Conservation (phyloP, 1,140 invertebrate genomes). For the Lordiphosa stackelbergi region DNA sequence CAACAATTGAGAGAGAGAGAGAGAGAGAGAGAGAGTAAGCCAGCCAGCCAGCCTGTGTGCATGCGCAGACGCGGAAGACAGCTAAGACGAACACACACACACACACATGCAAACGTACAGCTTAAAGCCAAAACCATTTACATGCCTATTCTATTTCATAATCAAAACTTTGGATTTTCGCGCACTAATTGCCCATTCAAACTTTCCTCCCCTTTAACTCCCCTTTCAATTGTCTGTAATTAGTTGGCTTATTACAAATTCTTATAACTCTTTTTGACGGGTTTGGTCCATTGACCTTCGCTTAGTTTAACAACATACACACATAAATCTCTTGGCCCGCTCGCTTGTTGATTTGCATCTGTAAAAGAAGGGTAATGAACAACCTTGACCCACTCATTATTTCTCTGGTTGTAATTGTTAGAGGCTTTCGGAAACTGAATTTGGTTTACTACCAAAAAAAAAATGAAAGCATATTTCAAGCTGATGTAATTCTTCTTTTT, state of each 20-base stretch:
- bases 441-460: neutral
- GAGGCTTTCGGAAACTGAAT: neutral
- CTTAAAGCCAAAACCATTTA: constrained; percentile 37
- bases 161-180: constrained; percentile 42
- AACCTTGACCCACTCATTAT: constrained; percentile 39
- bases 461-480: constrained; percentile 2
- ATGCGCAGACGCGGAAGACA: constrained; percentile 23
- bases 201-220: no score
- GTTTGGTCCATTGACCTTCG: no score
- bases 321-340: constrained; percentile 20
- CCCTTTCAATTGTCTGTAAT: constrained; percentile 6
- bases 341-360: constrained; percentile 27
- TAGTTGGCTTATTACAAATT: constrained; percentile 8
- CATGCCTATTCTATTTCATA: constrained; percentile 73
- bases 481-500: no score
- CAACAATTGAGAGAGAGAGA: constrained; percentile 43
- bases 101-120: neutral
- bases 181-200: constrained; percentile 61
- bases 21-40: neutral
- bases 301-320: neutral
- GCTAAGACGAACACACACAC: no score
- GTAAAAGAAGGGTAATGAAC: constrained; percentile 36
- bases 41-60: neutral
- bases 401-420: constrained; percentile 24
- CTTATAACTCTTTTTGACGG: no score